Evolutionary conservation across 2,797 vertebrate species (phyloP), one percentile per base, ranked within the genome.

Genomic region (Gephyroberyx darwinii): DNA sequence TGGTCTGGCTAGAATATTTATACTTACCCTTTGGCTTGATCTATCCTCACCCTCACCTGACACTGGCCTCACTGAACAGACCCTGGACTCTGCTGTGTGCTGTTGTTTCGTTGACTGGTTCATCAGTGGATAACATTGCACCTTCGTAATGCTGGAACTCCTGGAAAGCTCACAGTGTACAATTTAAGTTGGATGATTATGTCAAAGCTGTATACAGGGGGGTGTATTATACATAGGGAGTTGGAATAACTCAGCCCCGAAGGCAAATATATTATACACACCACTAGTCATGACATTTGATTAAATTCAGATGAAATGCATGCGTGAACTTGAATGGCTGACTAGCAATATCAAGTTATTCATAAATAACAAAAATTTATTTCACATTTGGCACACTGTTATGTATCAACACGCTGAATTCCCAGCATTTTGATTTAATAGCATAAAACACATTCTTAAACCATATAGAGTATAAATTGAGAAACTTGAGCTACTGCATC

Each of bases 51-150:
- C 37, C 8, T 12, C 10, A 9, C 8, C 37, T 12, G 8, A 39
- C 37, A 22, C 51, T 47, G 68, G 7, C 10, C 20, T 63, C 17
- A 50, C 12, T 64, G 37, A 75, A 57, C 33, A 82, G 67, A 74
- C 84, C 68, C 67, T 75, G 63, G 47, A 54, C 50, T 56, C 39
- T 41, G 57, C 31, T 67, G 55, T 68, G 12, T 43, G 53, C 22
- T 71, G 48, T 39, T 79, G 63, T 76, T 80, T 64, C 65, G 39
- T 61, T 74, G 35, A 48, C 70, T 43, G 41, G 62, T 70, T 60
- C 26, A 65, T 54, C 43, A 88, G 77, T 51, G 65, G 75, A 83
- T 60, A 62, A 45, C 33, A 13, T 41, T 41, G 10, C 39, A 41
- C 39, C 39, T 37, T 41, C 0, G 39, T 41, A 10, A 41, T 10